A percentile compares a stretch with the other conserved stretches of the same genome.
Conservation (phyloP, 2,797 vertebrate species). For the Columba guinea region DNA sequence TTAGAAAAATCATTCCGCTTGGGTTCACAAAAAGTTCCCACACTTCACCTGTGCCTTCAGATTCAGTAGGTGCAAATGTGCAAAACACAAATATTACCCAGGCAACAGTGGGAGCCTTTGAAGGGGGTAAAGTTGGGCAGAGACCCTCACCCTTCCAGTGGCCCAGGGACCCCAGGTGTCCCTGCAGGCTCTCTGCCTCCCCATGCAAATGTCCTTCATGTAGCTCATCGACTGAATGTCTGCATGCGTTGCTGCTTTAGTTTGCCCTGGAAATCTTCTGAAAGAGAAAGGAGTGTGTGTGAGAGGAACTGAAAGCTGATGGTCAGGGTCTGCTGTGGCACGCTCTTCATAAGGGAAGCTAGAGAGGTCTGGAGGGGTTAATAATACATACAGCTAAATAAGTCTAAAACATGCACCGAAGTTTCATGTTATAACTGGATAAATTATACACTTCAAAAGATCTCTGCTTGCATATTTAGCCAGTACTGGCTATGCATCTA, state of each 20-base stretch:
- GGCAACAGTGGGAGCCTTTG: neutral
- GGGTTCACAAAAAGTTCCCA: neutral
- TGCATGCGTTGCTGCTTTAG: neutral
- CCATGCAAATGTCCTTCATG: neutral
- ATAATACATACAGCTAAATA: neutral
- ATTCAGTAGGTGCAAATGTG: neutral
- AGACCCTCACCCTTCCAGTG: neutral
- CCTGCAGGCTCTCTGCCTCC: neutral
- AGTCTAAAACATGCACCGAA: neutral
- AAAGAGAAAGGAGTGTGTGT: neutral
- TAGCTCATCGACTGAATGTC: neutral
- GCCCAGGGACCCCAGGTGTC: rapidly evolving
- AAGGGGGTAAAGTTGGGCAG: neutral
- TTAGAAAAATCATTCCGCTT: neutral
- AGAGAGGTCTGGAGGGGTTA: slow-evolving; percentile 6
- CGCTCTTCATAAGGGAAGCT: neutral
- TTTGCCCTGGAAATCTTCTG: neutral
- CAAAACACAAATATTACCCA: neutral
- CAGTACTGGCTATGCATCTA: neutral
- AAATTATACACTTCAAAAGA: slow-evolving; percentile 56
- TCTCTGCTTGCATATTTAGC: slow-evolving; percentile 13
- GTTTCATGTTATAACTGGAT: slow-evolving; percentile 11
- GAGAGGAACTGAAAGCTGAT: neutral
- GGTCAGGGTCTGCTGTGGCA: neutral
- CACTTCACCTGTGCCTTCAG: neutral